Evolutionary conservation across 2,797 vertebrate species (phyloP).

Genomic region (Channallabes apus): DNA sequence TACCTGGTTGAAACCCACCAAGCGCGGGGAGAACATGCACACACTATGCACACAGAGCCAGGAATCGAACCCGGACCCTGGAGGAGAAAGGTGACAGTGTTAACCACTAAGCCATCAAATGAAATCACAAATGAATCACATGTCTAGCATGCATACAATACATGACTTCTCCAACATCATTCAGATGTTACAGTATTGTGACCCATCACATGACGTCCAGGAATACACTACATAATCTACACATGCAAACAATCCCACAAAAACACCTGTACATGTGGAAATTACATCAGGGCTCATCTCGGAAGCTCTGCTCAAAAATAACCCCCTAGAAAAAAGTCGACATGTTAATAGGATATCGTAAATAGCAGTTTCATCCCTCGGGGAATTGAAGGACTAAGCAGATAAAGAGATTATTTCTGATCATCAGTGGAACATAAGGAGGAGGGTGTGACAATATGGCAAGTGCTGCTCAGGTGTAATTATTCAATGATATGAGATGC

Average conservation of each 20-base stretch:
- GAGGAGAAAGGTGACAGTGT: no score
- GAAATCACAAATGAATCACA: neutral
- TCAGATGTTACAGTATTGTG: neutral
- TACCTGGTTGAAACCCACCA: neutral
- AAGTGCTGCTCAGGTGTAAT: constrained; percentile 41
- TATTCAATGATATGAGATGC: constrained; percentile 34
- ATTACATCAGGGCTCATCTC: constrained; percentile 1
- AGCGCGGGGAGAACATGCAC: no score
- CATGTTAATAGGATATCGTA: constrained; percentile 7
- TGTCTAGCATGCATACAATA: neutral
- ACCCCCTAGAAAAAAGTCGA: neutral
- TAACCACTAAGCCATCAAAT: no score
- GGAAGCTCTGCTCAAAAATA: neutral
- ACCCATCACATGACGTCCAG: neutral
- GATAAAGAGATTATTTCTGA: constrained; percentile 47
- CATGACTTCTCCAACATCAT: neutral
- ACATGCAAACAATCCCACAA: constrained; percentile 20
- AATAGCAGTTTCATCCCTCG: neutral
- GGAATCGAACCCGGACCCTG: neutral
- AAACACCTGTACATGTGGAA: neutral
- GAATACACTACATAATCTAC: constrained; percentile 2
- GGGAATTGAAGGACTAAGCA: constrained; percentile 19
- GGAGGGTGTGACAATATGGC: constrained; percentile 37
- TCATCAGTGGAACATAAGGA: constrained; percentile 20
- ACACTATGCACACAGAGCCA: neutral